Evolutionary conservation across 2,797 vertebrate species (phyloP), one percentile per base, ranked within the genome.

Genomic region (Coendou prehensilis): DNA sequence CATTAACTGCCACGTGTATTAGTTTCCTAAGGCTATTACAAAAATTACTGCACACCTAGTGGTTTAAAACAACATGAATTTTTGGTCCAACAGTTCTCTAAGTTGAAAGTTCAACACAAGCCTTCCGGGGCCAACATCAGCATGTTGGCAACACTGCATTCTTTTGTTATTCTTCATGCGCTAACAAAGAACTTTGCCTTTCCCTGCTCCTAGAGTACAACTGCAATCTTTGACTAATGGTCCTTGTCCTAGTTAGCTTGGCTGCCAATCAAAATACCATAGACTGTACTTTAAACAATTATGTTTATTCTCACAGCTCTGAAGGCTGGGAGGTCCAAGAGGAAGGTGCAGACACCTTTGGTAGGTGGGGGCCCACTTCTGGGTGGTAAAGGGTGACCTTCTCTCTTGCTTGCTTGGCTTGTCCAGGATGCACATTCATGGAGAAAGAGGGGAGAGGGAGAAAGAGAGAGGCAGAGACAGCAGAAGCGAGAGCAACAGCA

Each of bases 351-450:
- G 37, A 33, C 18, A 47, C 6, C 28, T 14, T 82, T 30, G 3
- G 20, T 30, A 75, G 56, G 17, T 14, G 22, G 23, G 6, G 37
- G 17, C 4, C 5, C 6, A 1, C 6, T 57, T 64, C 1, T 71
- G 10, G 47, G 2, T 69, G 57, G 14, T 22, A 78, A 22, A 33
- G 0, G 13, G 17, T 15, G 23, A 47, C 9, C 7, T 89, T 75
- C 20, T 78, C 5, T 0, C 1, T 23, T 56, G 41, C 26, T 41
- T 6, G 5, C 14, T 63, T 4, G 6, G 2, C 5, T 6, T 47
- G 76, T 81, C 4, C 56, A 37, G 59, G 17, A 26, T 20, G 4
- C 37, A 18, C 11, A 8, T 28, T 56, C 11, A 59, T 26, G 13
- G 20, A 30, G 56, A 30, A 61, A 52, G 13, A n/a, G 8, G 9